These are phyloP conservation scores for Tauraco erythrolophus DNA, from an alignment of 2,113 vertebrate genomes.

Conservation along the genomic window DNA sequence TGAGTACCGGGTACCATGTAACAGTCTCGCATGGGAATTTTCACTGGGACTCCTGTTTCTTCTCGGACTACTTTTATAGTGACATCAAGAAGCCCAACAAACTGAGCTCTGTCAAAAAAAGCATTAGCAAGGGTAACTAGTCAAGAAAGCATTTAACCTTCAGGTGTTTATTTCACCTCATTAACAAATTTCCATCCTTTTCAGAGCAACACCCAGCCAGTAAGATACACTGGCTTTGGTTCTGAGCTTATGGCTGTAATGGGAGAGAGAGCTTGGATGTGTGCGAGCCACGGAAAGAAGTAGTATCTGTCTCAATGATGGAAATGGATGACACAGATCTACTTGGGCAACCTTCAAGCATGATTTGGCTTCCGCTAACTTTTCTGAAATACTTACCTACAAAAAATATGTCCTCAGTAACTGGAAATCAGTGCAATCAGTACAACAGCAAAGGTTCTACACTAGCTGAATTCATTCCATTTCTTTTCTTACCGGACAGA, in stretches of 20 bases:
- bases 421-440: background rate
- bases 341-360: background rate
- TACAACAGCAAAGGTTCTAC: background rate
- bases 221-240: background rate
- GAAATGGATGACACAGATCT: background rate
- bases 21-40: background rate
- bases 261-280: background rate
- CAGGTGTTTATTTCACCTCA: background rate
- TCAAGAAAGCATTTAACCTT: background rate
- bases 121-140: background rate
- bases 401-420: background rate
- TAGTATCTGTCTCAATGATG: background rate
- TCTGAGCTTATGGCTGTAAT: background rate
- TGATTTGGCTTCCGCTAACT: background rate
- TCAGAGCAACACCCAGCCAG: background rate
- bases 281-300: background rate
- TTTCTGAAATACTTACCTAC: background rate
- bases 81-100: background rate
- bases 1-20: accelerated
- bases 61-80: background rate
- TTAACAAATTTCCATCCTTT: background rate
- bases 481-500: background rate
- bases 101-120: background rate
- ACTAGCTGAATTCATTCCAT: background rate
- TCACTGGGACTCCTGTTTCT: background rate